Base-by-base conservation (phyloP, 2,888 invertebrate species). In the Latheticus oryzae region DNA sequence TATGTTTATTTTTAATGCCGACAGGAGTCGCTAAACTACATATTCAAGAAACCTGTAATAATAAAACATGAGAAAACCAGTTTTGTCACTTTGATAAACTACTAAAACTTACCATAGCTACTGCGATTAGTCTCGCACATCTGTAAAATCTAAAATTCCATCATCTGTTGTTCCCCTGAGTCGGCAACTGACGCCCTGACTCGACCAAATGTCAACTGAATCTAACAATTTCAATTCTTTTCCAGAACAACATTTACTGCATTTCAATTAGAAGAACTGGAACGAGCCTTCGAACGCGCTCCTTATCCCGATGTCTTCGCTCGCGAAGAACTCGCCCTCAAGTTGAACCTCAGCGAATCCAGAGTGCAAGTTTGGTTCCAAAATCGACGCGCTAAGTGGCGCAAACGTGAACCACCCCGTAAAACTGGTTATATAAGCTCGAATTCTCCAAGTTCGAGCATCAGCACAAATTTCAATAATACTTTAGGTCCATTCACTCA, bases 241-340 rank as follows among this genome's bases (percentile, higher is more conserved):
- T 50, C 17, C 82, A 96, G 97, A 79, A 97, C 97, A 1, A 97
- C 97, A 3, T 97, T 97, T 74, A 96, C 96, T 2, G 94, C 95
- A 0, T 95, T 93, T 74, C 97, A 97, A 76, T 80, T 97, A 60
- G 95, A 96, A 75, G 95, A 96, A 73, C 78, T 97, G 71, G 97
- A 97, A 76, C 83, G 94, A 33, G 96, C 96, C 0, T 97, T 97
- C 74, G 95, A 97, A 76, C 84, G 95, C 21, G 97, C 96, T 0
- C 97, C 97, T 0, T 97, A 97, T 74, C 97, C 97, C 0, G 97
- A 97, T 77, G 95, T 97, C 1, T 96, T 96, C 73, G 96, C 96
- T 1, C 83, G 97, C 54, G 96, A 97, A 77, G 96, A 96, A 76
- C 81, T 97, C 53, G 97, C 97, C 40, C 83, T 95, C 30, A 93